Evolutionary conservation across 2,888 invertebrate genomes (phyloP).

Genomic region (Cerastoderma edule): DNA sequence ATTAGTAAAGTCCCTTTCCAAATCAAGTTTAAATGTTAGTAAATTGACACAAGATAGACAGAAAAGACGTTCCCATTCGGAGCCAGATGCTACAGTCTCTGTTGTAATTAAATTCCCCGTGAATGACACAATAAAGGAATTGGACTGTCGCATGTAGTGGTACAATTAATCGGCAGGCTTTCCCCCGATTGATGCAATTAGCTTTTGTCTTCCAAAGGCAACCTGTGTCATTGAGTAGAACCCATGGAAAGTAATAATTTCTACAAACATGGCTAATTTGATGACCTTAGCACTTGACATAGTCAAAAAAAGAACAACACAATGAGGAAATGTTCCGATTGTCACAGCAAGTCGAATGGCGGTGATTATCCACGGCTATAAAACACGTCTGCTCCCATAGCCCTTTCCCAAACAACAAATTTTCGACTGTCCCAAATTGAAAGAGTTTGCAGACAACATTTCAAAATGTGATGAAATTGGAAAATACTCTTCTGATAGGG

Average conservation of each 20-base stretch:
- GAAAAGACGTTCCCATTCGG: slow-evolving; percentile 42
- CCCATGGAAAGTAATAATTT: slow-evolving; percentile 40
- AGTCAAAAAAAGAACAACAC: slow-evolving; percentile 19
- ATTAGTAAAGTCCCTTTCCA: slow-evolving; percentile 41
- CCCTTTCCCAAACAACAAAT: too few species aligned
- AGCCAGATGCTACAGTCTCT: slow-evolving; percentile 47
- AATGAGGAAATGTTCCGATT: slow-evolving; percentile 8
- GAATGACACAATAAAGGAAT: slow-evolving; percentile 61
- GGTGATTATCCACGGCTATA: slow-evolving; percentile 14
- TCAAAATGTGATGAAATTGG: too few species aligned
- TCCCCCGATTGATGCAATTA: slow-evolving; percentile 40
- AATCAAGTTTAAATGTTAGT: slow-evolving; percentile 47
- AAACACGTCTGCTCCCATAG: slow-evolving; percentile 8
- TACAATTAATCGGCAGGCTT: slow-evolving; percentile 55
- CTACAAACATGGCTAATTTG: slow-evolving; percentile 49
- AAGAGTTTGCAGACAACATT: too few species aligned
- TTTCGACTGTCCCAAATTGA: too few species aligned
- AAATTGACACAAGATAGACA: slow-evolving; percentile 61
- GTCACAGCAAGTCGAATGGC: slow-evolving; percentile 3
- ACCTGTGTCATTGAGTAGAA: slow-evolving; percentile 41
- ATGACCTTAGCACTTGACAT: slow-evolving; percentile 39
- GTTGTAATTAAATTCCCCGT: slow-evolving; percentile 53
- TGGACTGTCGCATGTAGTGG: slow-evolving; percentile 63
- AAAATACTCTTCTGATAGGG: too few species aligned
- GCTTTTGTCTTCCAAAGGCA: slow-evolving; percentile 50